These are phyloP conservation scores for Lutjanus argentimaculatus DNA, from an alignment of 2,797 vertebrate genomes.

Conservation along the genomic window DNA sequence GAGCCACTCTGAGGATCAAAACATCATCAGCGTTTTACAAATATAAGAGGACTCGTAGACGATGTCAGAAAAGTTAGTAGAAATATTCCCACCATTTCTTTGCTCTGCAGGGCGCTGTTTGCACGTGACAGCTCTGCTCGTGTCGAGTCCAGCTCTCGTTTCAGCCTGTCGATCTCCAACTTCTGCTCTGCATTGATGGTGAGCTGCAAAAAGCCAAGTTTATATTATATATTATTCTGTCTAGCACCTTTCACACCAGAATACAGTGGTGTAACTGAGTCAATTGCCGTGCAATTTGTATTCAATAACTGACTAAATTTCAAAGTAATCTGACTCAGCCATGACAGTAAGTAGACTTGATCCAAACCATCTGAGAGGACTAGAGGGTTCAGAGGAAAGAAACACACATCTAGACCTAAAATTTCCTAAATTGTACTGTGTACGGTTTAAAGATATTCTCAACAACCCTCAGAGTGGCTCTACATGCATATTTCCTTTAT, in stretches of 20 bases:
- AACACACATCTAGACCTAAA: too few relatives aligned
- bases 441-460: not conserved
- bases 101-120: slow-evolving; percentile 81
- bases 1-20: slow-evolving; percentile 79
- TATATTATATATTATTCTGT: not conserved
- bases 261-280: too few relatives aligned
- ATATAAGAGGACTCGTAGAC: accelerated
- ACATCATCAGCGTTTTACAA: accelerated
- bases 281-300: too few relatives aligned
- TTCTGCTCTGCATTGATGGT: slow-evolving; percentile 88
- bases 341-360: too few relatives aligned
- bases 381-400: too few relatives aligned
- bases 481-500: too few relatives aligned
- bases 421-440: not conserved
- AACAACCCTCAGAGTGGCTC: not conserved
- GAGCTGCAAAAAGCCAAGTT: slow-evolving; percentile 48
- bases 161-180: slow-evolving; percentile 89
- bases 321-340: too few relatives aligned
- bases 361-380: too few relatives aligned
- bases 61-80: not conserved
- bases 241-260: not conserved
- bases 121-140: slow-evolving; percentile 78
- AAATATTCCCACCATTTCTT: slow-evolving; percentile 74
- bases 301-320: too few relatives aligned
- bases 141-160: slow-evolving; percentile 88